These are phyloP conservation scores for Psix sp. DNA, from an alignment of 1,140 invertebrate species.

Conservation along the genomic window DNA sequence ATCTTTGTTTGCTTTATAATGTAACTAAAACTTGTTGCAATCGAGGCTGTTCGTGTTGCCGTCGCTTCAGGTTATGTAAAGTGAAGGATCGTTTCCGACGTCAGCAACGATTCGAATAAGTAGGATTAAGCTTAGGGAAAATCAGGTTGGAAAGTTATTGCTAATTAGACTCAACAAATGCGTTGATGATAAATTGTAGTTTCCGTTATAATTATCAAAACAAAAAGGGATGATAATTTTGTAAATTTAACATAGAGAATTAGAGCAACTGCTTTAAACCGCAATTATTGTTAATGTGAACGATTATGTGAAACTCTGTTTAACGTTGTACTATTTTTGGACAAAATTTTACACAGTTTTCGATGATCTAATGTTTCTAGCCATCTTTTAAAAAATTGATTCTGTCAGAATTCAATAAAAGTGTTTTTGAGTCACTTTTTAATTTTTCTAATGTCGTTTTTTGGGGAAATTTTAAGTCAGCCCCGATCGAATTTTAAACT, in stretches of 20 bases:
- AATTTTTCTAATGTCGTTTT: too few relatives aligned
- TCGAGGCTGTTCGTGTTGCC: constrained; percentile 44
- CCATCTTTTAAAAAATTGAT: too few relatives aligned
- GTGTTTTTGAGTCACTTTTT: too few relatives aligned
- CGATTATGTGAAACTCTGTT: constrained; percentile 7
- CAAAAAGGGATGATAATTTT: not conserved
- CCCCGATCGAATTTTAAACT: too few relatives aligned
- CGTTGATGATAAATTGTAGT: constrained; percentile 34
- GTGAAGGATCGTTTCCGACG: constrained; percentile 17
- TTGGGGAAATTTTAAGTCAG: too few relatives aligned
- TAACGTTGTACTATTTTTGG: constrained; percentile 40
- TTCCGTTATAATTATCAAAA: not conserved
- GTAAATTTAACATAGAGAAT: too few relatives aligned
- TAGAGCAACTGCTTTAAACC: too few relatives aligned
- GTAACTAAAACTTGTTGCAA: constrained; percentile 28
- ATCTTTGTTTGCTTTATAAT: not conserved
- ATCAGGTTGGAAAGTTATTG: constrained; percentile 45
- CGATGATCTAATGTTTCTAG: constrained; percentile 7
- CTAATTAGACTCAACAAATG: constrained; percentile 56
- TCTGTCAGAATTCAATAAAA: too few relatives aligned
- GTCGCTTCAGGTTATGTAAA: constrained; percentile 14
- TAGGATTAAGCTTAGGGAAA: constrained; percentile 51
- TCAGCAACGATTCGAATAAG: constrained; percentile 22
- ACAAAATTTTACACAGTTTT: constrained; percentile 32
- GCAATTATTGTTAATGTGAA: too few relatives aligned